Evolutionary conservation across 2,113 vertebrate species (phyloP).

Genomic region (Cyanoramphus novaezelandiae): DNA sequence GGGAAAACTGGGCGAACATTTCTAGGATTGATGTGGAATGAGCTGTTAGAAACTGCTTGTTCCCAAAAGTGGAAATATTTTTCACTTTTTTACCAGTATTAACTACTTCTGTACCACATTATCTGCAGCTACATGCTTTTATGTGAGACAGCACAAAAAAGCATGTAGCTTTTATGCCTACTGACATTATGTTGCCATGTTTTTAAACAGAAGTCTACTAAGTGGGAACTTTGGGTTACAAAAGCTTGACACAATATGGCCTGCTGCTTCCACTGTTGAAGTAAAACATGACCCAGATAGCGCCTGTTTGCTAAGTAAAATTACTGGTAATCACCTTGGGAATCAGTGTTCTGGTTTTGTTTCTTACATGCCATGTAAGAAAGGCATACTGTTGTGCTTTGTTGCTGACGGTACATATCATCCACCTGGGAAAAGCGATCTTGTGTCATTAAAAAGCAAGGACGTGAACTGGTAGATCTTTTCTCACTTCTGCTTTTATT

Average conservation of each 20-base stretch:
- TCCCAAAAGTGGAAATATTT: background rate
- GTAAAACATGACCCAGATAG: background rate
- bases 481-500: background rate
- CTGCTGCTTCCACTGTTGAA: background rate
- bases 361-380: background rate
- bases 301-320: background rate
- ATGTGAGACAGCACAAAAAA: background rate
- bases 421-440: background rate
- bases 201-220: background rate
- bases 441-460: background rate
- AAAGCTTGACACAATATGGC: rapidly evolving
- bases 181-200: background rate
- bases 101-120: background rate
- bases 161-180: background rate
- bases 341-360: background rate
- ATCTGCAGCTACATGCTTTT: background rate
- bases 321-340: background rate
- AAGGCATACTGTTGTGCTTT: background rate
- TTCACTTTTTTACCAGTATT: background rate
- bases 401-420: background rate
- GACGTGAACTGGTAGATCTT: background rate
- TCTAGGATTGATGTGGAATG: background rate
- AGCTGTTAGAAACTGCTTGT: background rate
- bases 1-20: background rate
- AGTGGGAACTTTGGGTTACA: background rate